Percentiles rank a stretch among this genome's conserved stretches.
Evolutionary conservation across 2,797 vertebrate genomes (phyloP).

Genomic region (Buphagus erythrorhynchus): DNA sequence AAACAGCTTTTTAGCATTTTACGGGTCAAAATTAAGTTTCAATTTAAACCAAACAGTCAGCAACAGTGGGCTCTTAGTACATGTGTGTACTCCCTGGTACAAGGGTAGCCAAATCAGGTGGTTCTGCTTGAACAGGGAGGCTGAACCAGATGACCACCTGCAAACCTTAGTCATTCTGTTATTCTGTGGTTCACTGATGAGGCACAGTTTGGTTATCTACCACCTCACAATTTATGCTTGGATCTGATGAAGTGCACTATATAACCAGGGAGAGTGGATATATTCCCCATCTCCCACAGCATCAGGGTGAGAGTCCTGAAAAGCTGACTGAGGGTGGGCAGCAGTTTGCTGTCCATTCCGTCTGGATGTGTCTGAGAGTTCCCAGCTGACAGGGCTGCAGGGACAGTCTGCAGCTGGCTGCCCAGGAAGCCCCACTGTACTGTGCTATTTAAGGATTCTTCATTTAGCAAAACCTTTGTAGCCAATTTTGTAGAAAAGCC

Average conservation of each 20-base stretch:
- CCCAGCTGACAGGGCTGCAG: not conserved
- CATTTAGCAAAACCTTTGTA: not conserved
- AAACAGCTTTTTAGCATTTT: not conserved
- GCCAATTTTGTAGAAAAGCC: not conserved
- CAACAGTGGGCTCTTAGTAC: not conserved
- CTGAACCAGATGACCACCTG: not conserved
- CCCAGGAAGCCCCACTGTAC: fast-evolving
- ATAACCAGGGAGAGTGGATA: not conserved
- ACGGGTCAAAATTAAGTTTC: not conserved
- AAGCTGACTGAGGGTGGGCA: fast-evolving
- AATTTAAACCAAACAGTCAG: not conserved
- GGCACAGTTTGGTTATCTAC: not conserved
- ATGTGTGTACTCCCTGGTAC: fast-evolving
- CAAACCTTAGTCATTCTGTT: not conserved
- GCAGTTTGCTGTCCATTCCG: fast-evolving
- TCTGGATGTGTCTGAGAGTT: not conserved
- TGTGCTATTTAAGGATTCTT: not conserved
- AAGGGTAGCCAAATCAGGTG: not conserved
- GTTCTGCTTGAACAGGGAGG: not conserved
- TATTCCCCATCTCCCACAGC: fast-evolving
- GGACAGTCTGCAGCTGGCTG: not conserved
- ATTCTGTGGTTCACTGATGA: not conserved
- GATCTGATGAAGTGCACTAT: not conserved
- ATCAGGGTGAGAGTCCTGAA: not conserved
- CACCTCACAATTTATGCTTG: not conserved